phyloP scores from a whole-genome alignment of 2,113 vertebrate genomes.

The Apodemus sylvaticus region DNA sequence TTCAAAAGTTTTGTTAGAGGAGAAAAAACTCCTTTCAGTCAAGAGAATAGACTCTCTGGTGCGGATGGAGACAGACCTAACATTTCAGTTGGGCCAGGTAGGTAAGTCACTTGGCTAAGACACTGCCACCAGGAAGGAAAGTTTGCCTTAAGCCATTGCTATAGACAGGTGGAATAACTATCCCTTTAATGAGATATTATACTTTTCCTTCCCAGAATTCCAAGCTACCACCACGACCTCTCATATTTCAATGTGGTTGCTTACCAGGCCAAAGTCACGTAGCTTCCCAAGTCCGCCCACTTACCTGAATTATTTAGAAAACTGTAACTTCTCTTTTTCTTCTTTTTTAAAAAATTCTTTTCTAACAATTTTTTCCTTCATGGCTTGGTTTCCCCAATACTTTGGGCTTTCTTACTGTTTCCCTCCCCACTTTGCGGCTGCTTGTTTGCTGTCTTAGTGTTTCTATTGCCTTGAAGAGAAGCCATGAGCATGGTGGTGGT shows the following conservation, averaged over 20 bases:
- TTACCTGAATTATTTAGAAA: background rate
- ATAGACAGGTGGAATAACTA: background rate
- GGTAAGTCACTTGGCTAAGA: background rate
- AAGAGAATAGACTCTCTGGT: background rate
- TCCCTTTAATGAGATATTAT: background rate
- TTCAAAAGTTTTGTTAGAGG: background rate
- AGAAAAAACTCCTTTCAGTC: background rate
- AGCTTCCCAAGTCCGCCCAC: background rate
- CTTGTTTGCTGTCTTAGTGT: background rate
- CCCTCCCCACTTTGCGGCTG: background rate
- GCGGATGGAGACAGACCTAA: background rate
- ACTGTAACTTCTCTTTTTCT: background rate
- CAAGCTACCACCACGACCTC: background rate
- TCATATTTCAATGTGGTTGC: background rate
- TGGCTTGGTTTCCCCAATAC: background rate
- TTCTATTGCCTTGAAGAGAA: background rate
- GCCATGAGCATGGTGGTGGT: background rate
- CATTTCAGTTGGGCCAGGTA: background rate
- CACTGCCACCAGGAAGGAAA: background rate
- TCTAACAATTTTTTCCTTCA: background rate
- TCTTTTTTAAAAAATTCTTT: background rate
- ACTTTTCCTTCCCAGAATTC: background rate
- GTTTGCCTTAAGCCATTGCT: background rate
- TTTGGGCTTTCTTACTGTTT: background rate
- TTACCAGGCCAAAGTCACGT: background rate